A percentile compares a stretch with the other conserved stretches of the same genome.
phyloP scores from a whole-genome alignment of 1,140 invertebrate species.

The Pollicipes pollicipes region DNA sequence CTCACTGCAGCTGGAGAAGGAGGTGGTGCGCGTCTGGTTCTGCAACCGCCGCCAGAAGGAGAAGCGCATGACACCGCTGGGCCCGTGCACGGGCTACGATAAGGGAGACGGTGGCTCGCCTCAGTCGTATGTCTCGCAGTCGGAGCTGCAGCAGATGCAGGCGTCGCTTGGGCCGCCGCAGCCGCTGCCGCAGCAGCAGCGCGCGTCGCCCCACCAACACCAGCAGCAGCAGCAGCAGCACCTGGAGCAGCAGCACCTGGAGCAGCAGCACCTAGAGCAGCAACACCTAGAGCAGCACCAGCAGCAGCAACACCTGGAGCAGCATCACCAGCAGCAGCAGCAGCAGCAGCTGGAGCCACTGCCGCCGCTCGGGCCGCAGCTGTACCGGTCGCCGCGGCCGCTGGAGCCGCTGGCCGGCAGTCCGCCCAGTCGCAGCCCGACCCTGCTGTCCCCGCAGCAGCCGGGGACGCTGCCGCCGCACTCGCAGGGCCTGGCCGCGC shows the following conservation, averaged over 20 bases:
- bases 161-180: background rate
- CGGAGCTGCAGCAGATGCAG: conserved; percentile 5
- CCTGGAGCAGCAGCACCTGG: background rate
- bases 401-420: conserved; percentile 49
- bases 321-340: no score
- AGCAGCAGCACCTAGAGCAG: no score
- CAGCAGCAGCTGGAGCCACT: conserved; percentile 8
- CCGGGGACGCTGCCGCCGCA: background rate
- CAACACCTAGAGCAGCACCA: no score
- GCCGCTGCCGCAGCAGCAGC: background rate
- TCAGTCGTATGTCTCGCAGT: conserved; percentile 9
- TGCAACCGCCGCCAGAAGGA: conserved; percentile 98
- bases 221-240: background rate
- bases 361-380: no score
- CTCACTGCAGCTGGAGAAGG: conserved; percentile 86
- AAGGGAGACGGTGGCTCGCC: conserved; percentile 10
- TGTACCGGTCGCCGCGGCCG: conserved; percentile 14
- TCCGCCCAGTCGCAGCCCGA: conserved; percentile 37
- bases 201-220: background rate
- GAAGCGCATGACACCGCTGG: conserved; percentile 91
- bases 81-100: conserved; percentile 19
- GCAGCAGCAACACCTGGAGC: no score
- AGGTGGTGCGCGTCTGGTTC: no score
- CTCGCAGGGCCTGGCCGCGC: conserved; percentile 56
- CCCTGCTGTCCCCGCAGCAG: conserved; percentile 53